A percentile compares a stretch with the other conserved stretches of the same genome.
Evolutionary conservation across 2,888 invertebrate genomes (phyloP).

Genomic region (Elysia crispata): DNA sequence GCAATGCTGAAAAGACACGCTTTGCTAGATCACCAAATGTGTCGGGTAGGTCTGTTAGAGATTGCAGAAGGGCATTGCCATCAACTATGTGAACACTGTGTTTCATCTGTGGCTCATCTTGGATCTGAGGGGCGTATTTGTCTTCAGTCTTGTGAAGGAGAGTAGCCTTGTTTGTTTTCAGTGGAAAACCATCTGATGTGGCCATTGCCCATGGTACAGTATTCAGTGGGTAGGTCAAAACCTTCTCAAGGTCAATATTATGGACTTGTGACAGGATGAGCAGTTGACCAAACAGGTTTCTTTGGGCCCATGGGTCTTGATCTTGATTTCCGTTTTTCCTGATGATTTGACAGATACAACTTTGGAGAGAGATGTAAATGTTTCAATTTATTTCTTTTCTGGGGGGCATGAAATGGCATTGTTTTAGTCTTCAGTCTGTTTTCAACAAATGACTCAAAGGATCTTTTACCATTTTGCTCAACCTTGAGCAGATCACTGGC

Average conservation of each 20-base stretch:
- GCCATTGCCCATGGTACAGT: neutral
- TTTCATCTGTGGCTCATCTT: neutral
- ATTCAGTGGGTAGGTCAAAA: neutral
- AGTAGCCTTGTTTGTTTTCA: slow-evolving; percentile 14
- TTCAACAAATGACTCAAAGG: too few relatives aligned
- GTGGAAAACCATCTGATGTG: neutral
- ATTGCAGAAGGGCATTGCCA: too few relatives aligned
- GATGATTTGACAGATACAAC: neutral
- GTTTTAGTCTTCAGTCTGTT: too few relatives aligned
- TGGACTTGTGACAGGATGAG: neutral
- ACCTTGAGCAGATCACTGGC: too few relatives aligned
- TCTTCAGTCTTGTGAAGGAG: neutral
- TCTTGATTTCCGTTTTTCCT: neutral
- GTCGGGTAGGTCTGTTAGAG: too few relatives aligned
- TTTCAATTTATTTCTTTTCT: neutral
- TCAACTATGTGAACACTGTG: too few relatives aligned
- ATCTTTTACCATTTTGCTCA: too few relatives aligned
- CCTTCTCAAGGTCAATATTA: slow-evolving; percentile 2
- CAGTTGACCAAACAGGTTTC: neutral
- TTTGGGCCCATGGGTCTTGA: slow-evolving; percentile 5
- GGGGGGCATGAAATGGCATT: neutral
- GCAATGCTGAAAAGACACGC: neutral
- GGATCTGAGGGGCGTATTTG: neutral
- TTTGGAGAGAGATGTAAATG: neutral
- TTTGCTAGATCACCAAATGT: too few relatives aligned